These are phyloP conservation scores for Cancer borealis DNA, from an alignment of 2,888 invertebrate genomes.

Conservation along the genomic window DNA sequence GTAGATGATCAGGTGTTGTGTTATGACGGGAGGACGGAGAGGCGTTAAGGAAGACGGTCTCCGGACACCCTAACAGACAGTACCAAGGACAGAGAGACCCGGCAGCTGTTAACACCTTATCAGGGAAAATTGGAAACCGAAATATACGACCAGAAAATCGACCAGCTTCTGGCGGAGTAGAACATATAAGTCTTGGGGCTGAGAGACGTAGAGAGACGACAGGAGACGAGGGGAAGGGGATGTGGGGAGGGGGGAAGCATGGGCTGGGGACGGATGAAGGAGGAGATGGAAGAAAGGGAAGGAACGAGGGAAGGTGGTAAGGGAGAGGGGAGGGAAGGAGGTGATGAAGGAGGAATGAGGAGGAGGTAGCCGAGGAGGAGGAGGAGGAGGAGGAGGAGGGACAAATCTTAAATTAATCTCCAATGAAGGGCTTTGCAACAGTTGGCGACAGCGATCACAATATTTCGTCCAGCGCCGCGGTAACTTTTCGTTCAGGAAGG, in stretches of 20 bases:
- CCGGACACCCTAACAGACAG: neutral
- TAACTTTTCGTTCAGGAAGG: neutral
- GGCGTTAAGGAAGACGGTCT: neutral
- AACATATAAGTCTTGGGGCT: conserved; percentile 20
- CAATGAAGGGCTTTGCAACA: conserved; percentile 75
- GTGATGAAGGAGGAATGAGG: neutral
- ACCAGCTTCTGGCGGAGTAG: conserved; percentile 22
- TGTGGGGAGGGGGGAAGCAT: neutral
- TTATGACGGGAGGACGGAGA: too few species aligned
- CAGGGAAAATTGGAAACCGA: neutral
- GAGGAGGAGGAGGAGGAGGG: conserved; percentile 60
- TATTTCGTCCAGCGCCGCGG: conserved; percentile 42
- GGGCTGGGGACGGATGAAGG: neutral
- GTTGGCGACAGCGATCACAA: conserved; percentile 51
- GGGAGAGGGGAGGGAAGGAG: neutral
- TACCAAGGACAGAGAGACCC: neutral
- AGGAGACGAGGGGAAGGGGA: neutral
- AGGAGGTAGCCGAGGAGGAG: neutral
- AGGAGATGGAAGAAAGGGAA: neutral
- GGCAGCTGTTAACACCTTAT: conserved; percentile 11
- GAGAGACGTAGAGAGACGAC: neutral
- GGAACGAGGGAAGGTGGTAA: neutral
- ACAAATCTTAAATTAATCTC: conserved; percentile 76
- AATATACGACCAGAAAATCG: conserved; percentile 36
- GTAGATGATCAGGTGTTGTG: too few species aligned